Percentiles rank a stretch among this genome's conserved stretches.
These are phyloP conservation scores for Helicoverpa armigera DNA, from an alignment of 1,140 invertebrate genomes.

Conservation along the genomic window DNA sequence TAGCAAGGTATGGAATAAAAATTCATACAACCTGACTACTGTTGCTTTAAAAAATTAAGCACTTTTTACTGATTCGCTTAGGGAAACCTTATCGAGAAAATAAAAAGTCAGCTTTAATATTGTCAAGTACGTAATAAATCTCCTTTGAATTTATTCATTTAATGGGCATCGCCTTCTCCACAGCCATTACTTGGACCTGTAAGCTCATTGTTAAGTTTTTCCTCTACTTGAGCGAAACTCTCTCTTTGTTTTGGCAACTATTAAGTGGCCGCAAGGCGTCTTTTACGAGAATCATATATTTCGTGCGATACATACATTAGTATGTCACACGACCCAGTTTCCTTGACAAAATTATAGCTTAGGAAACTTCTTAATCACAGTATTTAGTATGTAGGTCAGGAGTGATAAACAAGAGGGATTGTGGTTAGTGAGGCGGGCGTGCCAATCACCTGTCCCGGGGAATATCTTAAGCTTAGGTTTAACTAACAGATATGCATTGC, in stretches of 20 bases:
- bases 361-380: constrained; percentile 30
- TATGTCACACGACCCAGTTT: constrained; percentile 23
- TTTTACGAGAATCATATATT: constrained; percentile 26
- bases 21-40: no score
- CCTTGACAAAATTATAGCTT: constrained; percentile 29
- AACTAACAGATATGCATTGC: constrained; percentile 27
- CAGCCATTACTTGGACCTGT: constrained; percentile 14
- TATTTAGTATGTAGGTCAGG: constrained; percentile 39
- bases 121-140: background rate
- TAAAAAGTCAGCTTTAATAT: background rate
- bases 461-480: constrained; percentile 41
- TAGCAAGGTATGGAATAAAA: no score
- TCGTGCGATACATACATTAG: constrained; percentile 17
- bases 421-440: constrained; percentile 27
- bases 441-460: constrained; percentile 37
- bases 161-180: background rate
- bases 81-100: no score
- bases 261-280: constrained; percentile 41
- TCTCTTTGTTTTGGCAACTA: constrained; percentile 48
- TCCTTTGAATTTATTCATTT: constrained; percentile 31
- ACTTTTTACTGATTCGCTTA: no score
- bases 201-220: constrained; percentile 42
- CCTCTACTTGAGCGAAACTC: constrained; percentile 20
- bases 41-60: no score
- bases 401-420: constrained; percentile 39